A percentile compares a stretch with the other conserved stretches of the same genome.
phyloP scores from a whole-genome alignment of 2,113 vertebrate species.

The Cottus gobio region DNA sequence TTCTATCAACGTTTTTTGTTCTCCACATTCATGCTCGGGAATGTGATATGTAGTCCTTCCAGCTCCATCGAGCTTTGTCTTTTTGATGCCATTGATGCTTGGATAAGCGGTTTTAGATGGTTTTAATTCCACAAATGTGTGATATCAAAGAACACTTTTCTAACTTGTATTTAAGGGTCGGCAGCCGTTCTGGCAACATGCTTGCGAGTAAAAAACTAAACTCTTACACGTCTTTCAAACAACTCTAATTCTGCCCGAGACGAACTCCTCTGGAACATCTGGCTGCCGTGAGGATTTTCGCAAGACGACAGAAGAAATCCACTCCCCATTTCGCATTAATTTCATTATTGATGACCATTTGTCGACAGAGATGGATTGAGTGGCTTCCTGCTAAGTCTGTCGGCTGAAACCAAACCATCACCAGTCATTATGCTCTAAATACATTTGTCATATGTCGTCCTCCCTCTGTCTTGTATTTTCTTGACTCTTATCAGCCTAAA shows the following conservation, averaged over 20 bases:
- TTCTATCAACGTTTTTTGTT: neutral
- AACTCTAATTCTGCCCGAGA: neutral
- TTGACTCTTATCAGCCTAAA: neutral
- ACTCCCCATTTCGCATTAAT: conserved; percentile 8
- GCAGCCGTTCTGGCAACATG: too few species aligned
- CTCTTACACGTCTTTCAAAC: neutral
- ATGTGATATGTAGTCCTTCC: neutral
- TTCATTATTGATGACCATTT: conserved; percentile 60
- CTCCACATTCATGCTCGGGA: neutral
- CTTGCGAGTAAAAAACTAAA: neutral
- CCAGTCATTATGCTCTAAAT: conserved; percentile 30
- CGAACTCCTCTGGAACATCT: conserved; percentile 22
- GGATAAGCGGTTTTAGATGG: neutral
- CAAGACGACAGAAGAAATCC: conserved; percentile 19
- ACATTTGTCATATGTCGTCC: conserved; percentile 10
- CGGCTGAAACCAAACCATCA: conserved; percentile 16
- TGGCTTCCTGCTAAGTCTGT: conserved; percentile 25
- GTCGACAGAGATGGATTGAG: conserved; percentile 37
- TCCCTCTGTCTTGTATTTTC: conserved; percentile 2
- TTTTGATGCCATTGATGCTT: neutral
- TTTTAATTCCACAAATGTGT: neutral
- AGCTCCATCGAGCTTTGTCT: too few species aligned
- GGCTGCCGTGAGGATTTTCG: conserved; percentile 9
- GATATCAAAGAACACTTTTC: neutral
- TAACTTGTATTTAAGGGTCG: too few species aligned